Evolutionary conservation across 1,140 invertebrate genomes (phyloP), one percentile per base, ranked within the genome.

Genomic region (Halictus rubicundus): DNA sequence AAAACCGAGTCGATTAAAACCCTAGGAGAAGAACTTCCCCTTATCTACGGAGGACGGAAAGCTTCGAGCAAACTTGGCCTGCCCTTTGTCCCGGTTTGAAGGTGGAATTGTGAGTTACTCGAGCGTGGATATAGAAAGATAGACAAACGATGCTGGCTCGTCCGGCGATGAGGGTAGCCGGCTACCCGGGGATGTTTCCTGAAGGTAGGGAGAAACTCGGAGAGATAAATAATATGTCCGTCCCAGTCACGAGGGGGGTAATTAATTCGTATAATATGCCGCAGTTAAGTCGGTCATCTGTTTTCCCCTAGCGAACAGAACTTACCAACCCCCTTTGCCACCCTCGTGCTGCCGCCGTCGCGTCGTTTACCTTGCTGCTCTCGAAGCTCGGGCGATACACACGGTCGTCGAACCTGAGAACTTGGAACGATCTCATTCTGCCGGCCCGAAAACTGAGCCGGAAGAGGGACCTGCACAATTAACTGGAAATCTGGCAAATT

Each of bases 261-360:
- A 92, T 92, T 92, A 93, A 92, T 93, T 92, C 89, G 91, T 90
- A 92, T 93, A 92, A 92, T 93, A 92, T 92, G 89, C 91, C 90
- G 87, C 82, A 92, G 91, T 92, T 92, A 92, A 92, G 91, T 91
- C 84, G 88, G 87, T 92, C 90, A 92, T 93, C 89, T 88, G 88
- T 87, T 79, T 84, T 80, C 49, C 82, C 84, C 87, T 82, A 75
- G 76, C 80, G 52, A 27, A n/a, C 46, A 52, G 42, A 78, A 65
- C 27, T 73, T 32, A 10, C 19, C 52, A 25, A 14, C 65, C 71
- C 65, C 49, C 37, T 32, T 19, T 25, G 27, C 21, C 21, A 9
- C 19, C 2, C 25, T 14, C 14, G 10, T 46, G 14, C 1, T 14
- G 16, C 49, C 32, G 21, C 46, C 46, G 42, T 32, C 32, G 54